Evolutionary conservation across 2,797 vertebrate species (phyloP).

Genomic region (Masticophis lateralis): DNA sequence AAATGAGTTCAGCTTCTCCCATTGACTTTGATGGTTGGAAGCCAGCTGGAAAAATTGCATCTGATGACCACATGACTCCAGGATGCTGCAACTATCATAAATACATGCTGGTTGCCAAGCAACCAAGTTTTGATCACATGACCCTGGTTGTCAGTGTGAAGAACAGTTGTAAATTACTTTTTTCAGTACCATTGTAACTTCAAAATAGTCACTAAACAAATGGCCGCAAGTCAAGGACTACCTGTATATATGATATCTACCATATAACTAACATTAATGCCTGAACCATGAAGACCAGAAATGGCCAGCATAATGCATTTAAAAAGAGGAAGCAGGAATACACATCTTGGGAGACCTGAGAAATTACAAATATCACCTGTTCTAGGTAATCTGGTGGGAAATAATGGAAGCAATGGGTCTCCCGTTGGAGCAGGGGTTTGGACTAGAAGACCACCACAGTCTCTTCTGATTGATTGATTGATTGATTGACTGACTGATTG

Average conservation of each 20-base stretch:
- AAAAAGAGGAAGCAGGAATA: neutral
- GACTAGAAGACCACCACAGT: too few species aligned
- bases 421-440: too few species aligned
- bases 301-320: neutral
- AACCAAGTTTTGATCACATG: neutral
- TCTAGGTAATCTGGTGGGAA: neutral
- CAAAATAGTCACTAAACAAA: neutral
- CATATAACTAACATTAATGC: neutral
- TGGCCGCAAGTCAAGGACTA: neutral
- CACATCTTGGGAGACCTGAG: neutral
- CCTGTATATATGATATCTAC: neutral
- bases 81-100: neutral
- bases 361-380: neutral
- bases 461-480: too few species aligned
- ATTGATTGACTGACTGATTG: neutral
- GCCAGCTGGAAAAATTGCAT: neutral
- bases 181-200: neutral
- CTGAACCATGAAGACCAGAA: neutral
- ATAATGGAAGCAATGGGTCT: neutral
- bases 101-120: neutral
- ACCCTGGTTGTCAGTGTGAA: neutral
- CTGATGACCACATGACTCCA: neutral
- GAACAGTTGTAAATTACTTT: neutral
- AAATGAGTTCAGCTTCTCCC: neutral
- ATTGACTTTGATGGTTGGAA: neutral